phyloP scores from a whole-genome alignment of 2,113 vertebrate genomes.

The Crocuta crocuta region DNA sequence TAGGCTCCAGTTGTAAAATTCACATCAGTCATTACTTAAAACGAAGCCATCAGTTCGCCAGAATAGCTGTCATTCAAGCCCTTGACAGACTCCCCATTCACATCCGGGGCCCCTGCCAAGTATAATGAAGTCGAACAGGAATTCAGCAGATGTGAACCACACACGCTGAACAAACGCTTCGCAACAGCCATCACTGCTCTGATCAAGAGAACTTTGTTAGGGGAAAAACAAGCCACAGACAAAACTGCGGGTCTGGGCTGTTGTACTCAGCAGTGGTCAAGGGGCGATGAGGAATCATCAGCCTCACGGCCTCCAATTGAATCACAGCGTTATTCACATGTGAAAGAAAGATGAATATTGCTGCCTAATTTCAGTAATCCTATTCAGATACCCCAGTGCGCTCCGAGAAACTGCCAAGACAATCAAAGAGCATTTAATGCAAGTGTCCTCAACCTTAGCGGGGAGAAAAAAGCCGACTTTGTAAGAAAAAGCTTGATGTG shows the following conservation, averaged over 20 bases:
- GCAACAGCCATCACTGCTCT: not conserved
- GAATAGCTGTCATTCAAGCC: not conserved
- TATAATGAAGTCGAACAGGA: not conserved
- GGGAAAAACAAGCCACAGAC: not conserved
- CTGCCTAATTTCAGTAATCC: not conserved
- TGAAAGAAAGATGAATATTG: not conserved
- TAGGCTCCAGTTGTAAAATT: conserved; percentile 21
- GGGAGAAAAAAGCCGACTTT: not conserved
- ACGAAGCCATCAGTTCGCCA: conserved; percentile 42
- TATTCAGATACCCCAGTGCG: not conserved
- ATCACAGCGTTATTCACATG: not conserved
- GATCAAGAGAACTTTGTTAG: not conserved
- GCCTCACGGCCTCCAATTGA: not conserved
- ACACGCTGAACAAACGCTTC: not conserved
- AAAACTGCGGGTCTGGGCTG: not conserved
- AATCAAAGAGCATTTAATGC: not conserved
- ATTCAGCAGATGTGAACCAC: conserved; percentile 37
- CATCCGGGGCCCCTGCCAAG: conserved; percentile 55
- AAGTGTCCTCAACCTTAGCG: not conserved
- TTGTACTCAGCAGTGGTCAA: not conserved
- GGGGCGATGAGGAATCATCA: not conserved
- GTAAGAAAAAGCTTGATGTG: not conserved
- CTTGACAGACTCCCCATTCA: not conserved
- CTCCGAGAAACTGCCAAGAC: not conserved
- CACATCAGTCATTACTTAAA: conserved; percentile 47